These are phyloP conservation scores for Siderastrea siderea DNA, from an alignment of 92 coral and sea anemone genomes.

Conservation along the genomic window DNA sequence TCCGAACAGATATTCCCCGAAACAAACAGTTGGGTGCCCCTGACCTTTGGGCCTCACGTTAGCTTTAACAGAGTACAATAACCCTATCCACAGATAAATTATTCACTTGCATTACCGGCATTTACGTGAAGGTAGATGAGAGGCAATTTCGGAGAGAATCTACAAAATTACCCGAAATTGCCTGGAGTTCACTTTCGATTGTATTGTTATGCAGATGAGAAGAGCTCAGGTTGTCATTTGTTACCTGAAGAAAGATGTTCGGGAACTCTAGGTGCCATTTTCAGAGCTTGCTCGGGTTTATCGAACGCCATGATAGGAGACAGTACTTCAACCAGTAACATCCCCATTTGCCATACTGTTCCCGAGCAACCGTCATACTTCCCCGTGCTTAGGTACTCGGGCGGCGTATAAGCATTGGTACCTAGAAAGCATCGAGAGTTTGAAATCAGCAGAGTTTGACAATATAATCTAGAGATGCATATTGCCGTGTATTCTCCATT, in stretches of 20 bases:
- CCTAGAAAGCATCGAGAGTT: neutral
- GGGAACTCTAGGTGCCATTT: conserved; percentile 26
- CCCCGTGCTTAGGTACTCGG: conserved; percentile 30
- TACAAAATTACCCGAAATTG: no score
- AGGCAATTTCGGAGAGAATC: no score
- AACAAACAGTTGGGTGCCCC: no score
- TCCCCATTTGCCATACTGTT: conserved; percentile 56
- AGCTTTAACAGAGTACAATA: no score
- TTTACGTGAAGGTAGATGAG: no score
- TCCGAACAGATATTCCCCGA: no score
- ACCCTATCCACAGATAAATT: no score
- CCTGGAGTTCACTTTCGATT: neutral
- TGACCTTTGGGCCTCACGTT: no score
- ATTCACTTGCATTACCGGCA: no score
- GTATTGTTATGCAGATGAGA: neutral
- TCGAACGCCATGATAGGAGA: conserved; percentile 36
- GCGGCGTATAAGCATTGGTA: conserved; percentile 44
- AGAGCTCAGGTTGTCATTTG: neutral
- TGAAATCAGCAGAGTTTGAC: neutral
- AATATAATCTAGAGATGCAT: neutral
- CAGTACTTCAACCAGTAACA: conserved; percentile 28
- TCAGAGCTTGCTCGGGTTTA: conserved; percentile 32
- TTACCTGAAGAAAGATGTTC: conserved; percentile 37
- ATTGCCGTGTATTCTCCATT: no score
- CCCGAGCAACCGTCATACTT: conserved; percentile 43